Evolutionary conservation across 1,140 invertebrate species (phyloP), one percentile per base, ranked within the genome.

Genomic region (Potamilus streckersoni): DNA sequence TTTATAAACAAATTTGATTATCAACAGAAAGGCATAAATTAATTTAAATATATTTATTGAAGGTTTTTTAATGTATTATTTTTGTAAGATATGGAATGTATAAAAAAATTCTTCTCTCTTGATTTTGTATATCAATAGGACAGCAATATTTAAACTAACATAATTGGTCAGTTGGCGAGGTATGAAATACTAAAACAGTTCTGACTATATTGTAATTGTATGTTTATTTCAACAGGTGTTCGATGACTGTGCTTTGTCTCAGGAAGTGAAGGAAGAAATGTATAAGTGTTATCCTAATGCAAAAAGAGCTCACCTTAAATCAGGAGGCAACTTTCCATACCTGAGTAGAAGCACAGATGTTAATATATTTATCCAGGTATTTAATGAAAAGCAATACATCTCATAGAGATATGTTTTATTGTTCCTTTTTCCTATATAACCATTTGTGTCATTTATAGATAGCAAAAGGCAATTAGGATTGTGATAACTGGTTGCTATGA

Each of bases 301-400:
- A 2, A 96, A 96, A 91, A 84, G 96, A 77, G 96, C 95, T 6
- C 95, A 96, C 90, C 90, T 97, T 19, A 97, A 97, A 87, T 93
- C 92, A 83, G 96, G 96, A 13, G 96, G 96, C 8, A 97, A 97
- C 90, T 98, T 97, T 90, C 96, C 96, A 6, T 97, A 96, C 86
- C 91, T 98, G 63, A 96, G 96, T 89, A 92, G 95, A 87, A 93
- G 94, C 88, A 94, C 94, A 83, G 96, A 98, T 92, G 95, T 97
- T 27, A 97, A 97, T 91, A 91, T 97, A 71, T 95, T 96, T 92
- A 92, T 97, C 86, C 93, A 96, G 92, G 96, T 96, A 92, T 49
- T 49, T 49, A 6, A 4, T 49, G 38, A 49, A 91, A 87, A 55
- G 23, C 49, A 58, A 71, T 20, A 59, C 20, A 17, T 60, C 27